These are phyloP conservation scores for Camponotus floridanus DNA, from an alignment of 1,140 invertebrate species.

Conservation along the genomic window DNA sequence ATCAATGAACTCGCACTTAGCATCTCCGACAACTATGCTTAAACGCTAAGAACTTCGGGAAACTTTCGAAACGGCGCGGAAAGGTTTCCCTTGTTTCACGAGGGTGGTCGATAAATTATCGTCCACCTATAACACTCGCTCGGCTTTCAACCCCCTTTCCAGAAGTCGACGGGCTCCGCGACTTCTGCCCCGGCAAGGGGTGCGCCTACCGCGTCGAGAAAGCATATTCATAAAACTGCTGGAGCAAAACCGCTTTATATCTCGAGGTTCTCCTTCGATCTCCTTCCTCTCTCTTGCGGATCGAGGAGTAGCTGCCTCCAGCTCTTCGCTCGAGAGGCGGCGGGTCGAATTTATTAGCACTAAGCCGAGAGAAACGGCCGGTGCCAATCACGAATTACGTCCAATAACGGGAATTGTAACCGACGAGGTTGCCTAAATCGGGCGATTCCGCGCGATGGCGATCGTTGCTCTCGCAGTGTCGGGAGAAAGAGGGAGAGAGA, in stretches of 20 bases:
- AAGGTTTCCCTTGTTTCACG: constrained; percentile 82
- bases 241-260: constrained; percentile 84
- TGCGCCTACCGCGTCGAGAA: constrained; percentile 66
- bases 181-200: constrained; percentile 68
- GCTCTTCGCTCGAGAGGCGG: constrained; percentile 40
- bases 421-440: constrained; percentile 74
- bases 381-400: constrained; percentile 84
- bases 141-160: constrained; percentile 73
- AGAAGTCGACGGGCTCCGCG: constrained; percentile 68
- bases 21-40: neutral
- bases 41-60: constrained; percentile 22
- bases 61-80: constrained; percentile 52
- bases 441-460: constrained; percentile 73
- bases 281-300: constrained; percentile 23
- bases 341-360: constrained; percentile 83
- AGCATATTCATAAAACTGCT: constrained; percentile 85
- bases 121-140: constrained; percentile 77
- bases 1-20: constrained; percentile 19
- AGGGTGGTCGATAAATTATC: constrained; percentile 78
- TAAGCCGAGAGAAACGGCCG: constrained; percentile 80
- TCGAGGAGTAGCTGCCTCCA: neutral
- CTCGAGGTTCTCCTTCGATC: constrained; percentile 68
- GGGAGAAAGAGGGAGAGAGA: constrained; percentile 66
- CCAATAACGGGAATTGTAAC: constrained; percentile 83
- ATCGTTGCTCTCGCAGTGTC: constrained; percentile 76